Percentiles rank a stretch among this genome's conserved stretches.
These are phyloP conservation scores for Polypedilum pembai DNA, from an alignment of 1,140 invertebrate genomes.

Conservation along the genomic window DNA sequence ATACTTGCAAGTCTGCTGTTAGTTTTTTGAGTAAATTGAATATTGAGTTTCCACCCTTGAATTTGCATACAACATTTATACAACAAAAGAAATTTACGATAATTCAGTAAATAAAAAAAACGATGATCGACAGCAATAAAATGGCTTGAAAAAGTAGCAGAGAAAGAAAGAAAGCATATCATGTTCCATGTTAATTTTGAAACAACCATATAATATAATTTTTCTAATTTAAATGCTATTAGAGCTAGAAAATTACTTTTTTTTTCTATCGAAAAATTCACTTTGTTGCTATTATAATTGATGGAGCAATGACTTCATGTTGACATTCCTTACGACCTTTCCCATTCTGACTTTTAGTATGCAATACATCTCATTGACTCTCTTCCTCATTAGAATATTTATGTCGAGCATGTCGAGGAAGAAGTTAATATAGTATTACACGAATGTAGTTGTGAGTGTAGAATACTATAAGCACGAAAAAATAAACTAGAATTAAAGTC, in stretches of 20 bases:
- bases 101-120: not conserved
- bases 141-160: not conserved
- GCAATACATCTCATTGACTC: too few species aligned
- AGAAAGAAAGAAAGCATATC: not conserved
- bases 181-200: not conserved
- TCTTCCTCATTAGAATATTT: too few species aligned
- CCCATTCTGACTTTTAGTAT: not conserved
- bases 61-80: not conserved
- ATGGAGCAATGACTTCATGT: constrained; percentile 5
- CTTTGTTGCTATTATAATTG: not conserved
- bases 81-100: not conserved
- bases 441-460: too few species aligned
- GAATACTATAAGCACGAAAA: not conserved
- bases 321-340: not conserved
- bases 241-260: not conserved
- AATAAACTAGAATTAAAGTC: not conserved
- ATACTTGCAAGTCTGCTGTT: too few species aligned
- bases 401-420: too few species aligned
- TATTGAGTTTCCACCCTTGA: too few species aligned
- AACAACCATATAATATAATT: constrained; percentile 6
- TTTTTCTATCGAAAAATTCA: not conserved
- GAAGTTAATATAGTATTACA: too few species aligned
- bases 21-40: too few species aligned
- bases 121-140: constrained; percentile 11
- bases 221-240: not conserved